Evolutionary conservation across 2,888 invertebrate species (phyloP).

Genomic region (Polymixis lichenea): DNA sequence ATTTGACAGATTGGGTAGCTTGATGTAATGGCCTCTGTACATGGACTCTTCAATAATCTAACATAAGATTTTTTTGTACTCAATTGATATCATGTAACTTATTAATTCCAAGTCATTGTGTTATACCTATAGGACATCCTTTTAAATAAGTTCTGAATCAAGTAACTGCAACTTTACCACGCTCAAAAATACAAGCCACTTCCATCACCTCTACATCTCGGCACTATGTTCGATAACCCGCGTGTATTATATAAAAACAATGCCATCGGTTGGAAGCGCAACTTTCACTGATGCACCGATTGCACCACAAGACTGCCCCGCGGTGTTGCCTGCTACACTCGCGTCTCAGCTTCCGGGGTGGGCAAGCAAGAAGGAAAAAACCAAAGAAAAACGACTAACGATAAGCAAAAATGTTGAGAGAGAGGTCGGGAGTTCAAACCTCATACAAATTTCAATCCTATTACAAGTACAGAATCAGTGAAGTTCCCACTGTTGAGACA

Average conservation of each 20-base stretch:
- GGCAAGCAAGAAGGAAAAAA: not conserved
- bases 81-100: too few relatives aligned
- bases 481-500: not conserved
- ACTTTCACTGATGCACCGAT: conserved; percentile 62
- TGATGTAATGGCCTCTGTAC: too few relatives aligned
- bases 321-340: conserved; percentile 40
- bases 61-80: too few relatives aligned
- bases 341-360: conserved; percentile 40
- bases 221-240: conserved; percentile 28
- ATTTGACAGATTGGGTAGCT: too few relatives aligned
- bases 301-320: conserved; percentile 44
- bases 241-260: conserved; percentile 69
- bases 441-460: not conserved
- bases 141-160: not conserved
- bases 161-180: not conserved
- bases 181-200: not conserved
- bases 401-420: not conserved
- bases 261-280: conserved; percentile 47
- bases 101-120: too few relatives aligned
- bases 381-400: not conserved
- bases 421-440: not conserved
- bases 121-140: too few relatives aligned
- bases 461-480: not conserved
- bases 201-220: conserved; percentile 23
- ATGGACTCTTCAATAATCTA: too few relatives aligned